Evolutionary conservation across 30 jellyfish, hydroid and myxozoan genomes (phyloP).

Genomic region (Nemopilema nomurai): DNA sequence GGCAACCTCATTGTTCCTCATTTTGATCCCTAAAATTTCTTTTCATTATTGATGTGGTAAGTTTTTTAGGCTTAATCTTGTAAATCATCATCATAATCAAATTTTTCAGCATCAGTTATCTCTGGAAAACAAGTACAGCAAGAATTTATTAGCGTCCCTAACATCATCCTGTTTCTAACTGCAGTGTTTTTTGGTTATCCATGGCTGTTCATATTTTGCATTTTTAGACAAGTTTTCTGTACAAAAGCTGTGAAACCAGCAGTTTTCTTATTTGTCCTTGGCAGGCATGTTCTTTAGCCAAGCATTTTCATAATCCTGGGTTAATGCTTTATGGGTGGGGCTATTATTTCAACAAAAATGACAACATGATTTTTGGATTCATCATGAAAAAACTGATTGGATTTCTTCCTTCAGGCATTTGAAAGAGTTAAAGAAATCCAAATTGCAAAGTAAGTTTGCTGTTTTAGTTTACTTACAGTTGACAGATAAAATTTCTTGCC

Average conservation of each 20-base stretch:
- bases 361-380: too few relatives aligned
- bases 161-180: neutral
- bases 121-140: neutral
- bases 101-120: neutral
- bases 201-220: neutral
- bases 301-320: too few relatives aligned
- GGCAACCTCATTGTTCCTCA: neutral
- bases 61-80: neutral
- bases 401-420: slow-evolving; percentile 47
- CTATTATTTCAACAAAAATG: too few relatives aligned
- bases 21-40: neutral
- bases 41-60: too few relatives aligned
- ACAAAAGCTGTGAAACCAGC: too few relatives aligned
- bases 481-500: neutral
- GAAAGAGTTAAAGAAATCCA: slow-evolving; percentile 77
- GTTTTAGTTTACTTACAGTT: neutral
- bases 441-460: slow-evolving; percentile 55
- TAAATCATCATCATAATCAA: neutral
- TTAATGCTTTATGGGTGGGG: too few relatives aligned
- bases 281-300: too few relatives aligned
- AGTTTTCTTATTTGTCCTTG: too few relatives aligned
- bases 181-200: neutral
- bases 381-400: too few relatives aligned
- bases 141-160: neutral
- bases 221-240: too few relatives aligned